Percentiles rank a stretch among this genome's conserved stretches.
Conservation (phyloP, 2,113 vertebrate genomes). For the Hypocryptadius cinnamomeus region DNA sequence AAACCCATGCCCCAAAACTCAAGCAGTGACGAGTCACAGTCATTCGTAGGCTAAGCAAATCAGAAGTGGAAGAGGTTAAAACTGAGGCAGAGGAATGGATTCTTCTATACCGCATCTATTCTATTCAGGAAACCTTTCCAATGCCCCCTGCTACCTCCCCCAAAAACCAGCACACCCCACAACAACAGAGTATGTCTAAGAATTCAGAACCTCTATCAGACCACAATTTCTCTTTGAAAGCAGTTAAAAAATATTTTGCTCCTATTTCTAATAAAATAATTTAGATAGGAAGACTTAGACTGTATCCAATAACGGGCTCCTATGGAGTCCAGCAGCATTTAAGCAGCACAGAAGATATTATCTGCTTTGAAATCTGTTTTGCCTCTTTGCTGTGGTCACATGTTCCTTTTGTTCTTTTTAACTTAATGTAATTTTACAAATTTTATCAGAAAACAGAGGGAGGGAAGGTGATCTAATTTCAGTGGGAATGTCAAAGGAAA, state of each 20-base stretch:
- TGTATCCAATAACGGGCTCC: background rate
- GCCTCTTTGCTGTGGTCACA: background rate
- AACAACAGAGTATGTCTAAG: background rate
- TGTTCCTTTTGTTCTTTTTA: background rate
- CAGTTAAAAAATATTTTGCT: background rate
- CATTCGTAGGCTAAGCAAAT: background rate
- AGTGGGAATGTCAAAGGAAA: slow-evolving; percentile 3
- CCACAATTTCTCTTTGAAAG: background rate
- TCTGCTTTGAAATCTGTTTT: background rate
- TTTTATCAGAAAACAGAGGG: slow-evolving; percentile 27
- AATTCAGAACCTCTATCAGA: background rate
- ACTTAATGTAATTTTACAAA: slow-evolving; percentile 24
- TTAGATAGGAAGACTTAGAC: background rate
- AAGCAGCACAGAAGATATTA: background rate
- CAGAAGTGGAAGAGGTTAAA: background rate
- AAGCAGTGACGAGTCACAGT: background rate
- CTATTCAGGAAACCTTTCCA: background rate
- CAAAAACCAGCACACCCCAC: background rate
- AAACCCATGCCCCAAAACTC: background rate
- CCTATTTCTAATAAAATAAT: background rate
- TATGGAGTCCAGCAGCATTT: background rate
- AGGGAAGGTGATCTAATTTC: slow-evolving; percentile 24
- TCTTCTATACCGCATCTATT: background rate
- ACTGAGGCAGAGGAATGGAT: background rate
- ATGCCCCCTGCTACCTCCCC: fast-evolving